Percentiles rank a stretch among this genome's conserved stretches.
Evolutionary conservation across 2,113 vertebrate species (phyloP).

Genomic region (Neogobius melanostomus): DNA sequence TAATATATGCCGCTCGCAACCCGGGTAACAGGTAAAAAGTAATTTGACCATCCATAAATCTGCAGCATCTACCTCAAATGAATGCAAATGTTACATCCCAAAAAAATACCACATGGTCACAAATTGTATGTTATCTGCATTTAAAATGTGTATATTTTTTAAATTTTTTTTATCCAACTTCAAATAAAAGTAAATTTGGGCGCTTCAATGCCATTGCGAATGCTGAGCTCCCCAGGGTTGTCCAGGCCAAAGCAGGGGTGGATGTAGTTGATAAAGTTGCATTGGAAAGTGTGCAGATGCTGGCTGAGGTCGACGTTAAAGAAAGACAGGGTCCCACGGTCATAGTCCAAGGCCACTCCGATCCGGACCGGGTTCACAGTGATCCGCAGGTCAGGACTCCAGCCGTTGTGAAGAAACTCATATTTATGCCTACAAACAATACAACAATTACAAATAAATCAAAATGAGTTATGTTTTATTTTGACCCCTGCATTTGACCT

Average conservation of each 20-base stretch:
- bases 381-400: conserved; percentile 76
- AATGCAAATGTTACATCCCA: neutral
- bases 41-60: neutral
- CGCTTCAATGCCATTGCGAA: conserved; percentile 76
- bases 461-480: no score
- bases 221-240: conserved; percentile 81
- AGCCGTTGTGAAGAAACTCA: conserved; percentile 86
- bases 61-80: conserved; percentile 18
- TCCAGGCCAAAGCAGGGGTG: conserved; percentile 92
- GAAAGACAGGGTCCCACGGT: conserved; percentile 82
- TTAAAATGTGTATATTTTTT: no score
- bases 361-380: conserved; percentile 71
- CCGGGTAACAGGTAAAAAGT: neutral
- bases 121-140: no score
- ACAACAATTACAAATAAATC: no score
- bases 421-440: conserved; percentile 82
- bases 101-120: no score
- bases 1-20: no score
- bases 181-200: conserved; percentile 54
- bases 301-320: conserved; percentile 86
- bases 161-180: no score
- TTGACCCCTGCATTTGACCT: no score
- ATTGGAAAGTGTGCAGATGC: conserved; percentile 86
- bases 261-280: conserved; percentile 78
- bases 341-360: conserved; percentile 87